Percentiles rank a stretch among this genome's conserved stretches.
Evolutionary conservation across 1,140 invertebrate genomes (phyloP).

Genomic region (Drosophila persimilis): DNA sequence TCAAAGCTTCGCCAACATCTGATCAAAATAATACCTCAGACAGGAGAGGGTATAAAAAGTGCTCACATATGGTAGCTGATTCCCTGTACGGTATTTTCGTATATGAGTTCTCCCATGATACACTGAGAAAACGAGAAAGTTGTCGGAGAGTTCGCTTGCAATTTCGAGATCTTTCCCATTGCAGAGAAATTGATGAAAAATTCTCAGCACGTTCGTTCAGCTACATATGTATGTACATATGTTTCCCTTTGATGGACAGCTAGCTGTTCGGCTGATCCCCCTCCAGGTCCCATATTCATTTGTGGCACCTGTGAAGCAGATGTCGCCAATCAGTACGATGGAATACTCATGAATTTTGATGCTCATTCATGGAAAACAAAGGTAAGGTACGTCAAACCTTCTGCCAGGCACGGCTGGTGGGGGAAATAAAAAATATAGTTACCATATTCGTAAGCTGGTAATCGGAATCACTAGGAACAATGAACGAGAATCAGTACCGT

Average conservation of each 20-base stretch:
- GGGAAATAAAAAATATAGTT: too few species aligned
- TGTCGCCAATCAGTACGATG: slow-evolving; percentile 44
- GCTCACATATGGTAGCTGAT: slow-evolving; percentile 60
- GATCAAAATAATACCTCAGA: too few species aligned
- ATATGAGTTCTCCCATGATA: slow-evolving; percentile 5
- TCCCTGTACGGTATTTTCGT: slow-evolving; percentile 37
- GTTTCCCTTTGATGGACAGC: slow-evolving; percentile 30
- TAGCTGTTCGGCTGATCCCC: slow-evolving; percentile 32
- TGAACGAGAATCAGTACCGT: too few species aligned
- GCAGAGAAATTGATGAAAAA: slow-evolving; percentile 54
- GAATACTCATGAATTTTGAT: slow-evolving; percentile 29
- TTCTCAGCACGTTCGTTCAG: slow-evolving; percentile 60
- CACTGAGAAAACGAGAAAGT: slow-evolving; percentile 47
- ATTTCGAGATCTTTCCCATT: slow-evolving; percentile 46
- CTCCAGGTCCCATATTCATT: slow-evolving; percentile 36
- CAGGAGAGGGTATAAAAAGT: neutral
- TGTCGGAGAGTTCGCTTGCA: neutral
- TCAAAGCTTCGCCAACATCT: too few species aligned
- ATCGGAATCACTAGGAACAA: too few species aligned
- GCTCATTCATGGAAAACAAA: slow-evolving; percentile 20
- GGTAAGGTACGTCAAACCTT: neutral
- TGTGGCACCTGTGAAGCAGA: slow-evolving; percentile 23
- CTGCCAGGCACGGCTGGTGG: slow-evolving; percentile 26
- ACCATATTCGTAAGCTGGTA: too few species aligned
- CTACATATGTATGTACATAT: neutral